Base-by-base conservation (phyloP, 2,888 invertebrate species). In the Vanessa cardui region DNA sequence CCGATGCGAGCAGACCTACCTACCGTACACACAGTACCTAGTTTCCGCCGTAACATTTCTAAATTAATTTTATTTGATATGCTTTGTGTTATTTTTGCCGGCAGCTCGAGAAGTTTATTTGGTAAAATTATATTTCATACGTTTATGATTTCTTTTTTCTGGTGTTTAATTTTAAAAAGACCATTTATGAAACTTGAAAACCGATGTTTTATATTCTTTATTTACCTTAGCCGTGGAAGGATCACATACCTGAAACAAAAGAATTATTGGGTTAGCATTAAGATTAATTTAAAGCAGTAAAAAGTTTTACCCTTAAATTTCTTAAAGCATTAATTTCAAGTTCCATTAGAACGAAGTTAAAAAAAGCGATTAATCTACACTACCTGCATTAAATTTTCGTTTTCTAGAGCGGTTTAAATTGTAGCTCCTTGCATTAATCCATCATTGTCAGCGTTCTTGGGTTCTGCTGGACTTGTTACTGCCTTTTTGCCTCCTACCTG, bases 61-160 rank as follows among this genome's bases (percentile, higher is more conserved):
- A 71, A 71, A 71, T 71, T 72, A 69, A 72, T 71, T 71, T 71
- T 62, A 58, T 69, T 67, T 67, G 47, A 62, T 71, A 67, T 71
- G 52, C 58, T 69, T 61, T 64, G 65, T 59, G 64, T 58, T 63
- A 62, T 66, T 70, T 62, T 66, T 58, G 76, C 68, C 70, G 45
- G 20, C n/a, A 60, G 20, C 54, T 64, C 31, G 26, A 21, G 52
- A 16, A 54, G 31, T 54, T 54, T 54, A 54, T 31, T 54, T 31
- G n/a, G 31, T 54, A 26, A 26, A 26, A 31, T 54, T 54, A 16
- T 54, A 31, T 54, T 26, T 20, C 18, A 50, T 21, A 50, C 12
- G 39, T 39, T 39, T 9, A 12, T 12, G 12, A 4, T 39, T 12
- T 39, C 6, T n/a, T 31, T 16, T n/a, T 31, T 31, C 15, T 7